Percentiles rank a stretch among this genome's conserved stretches.
Conservation (phyloP, 2,888 invertebrate species). For the Bunonema sp. region DNA sequence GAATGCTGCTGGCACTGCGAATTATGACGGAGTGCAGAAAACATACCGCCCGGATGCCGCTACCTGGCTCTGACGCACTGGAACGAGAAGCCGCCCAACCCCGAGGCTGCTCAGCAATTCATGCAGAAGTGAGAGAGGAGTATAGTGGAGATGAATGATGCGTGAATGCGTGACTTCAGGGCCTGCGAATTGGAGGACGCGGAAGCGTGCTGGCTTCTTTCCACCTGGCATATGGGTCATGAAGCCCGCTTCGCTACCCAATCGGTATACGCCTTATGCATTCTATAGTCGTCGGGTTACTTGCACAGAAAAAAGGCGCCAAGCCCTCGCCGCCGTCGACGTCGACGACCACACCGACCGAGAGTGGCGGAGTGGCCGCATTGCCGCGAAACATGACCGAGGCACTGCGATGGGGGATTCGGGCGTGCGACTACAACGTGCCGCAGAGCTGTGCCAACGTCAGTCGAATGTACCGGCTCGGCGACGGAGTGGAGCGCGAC, state of each 20-base stretch:
- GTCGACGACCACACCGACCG: too few species aligned
- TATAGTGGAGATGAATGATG: too few species aligned
- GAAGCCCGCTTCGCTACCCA: too few species aligned
- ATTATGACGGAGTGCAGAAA: too few species aligned
- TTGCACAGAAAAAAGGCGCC: too few species aligned
- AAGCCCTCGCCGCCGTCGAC: too few species aligned
- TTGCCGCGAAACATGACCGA: conserved; percentile 49
- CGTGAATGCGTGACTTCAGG: conserved; percentile 4
- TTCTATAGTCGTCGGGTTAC: too few species aligned
- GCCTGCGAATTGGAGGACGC: conserved; percentile 32
- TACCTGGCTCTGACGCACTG: not conserved
- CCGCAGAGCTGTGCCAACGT: conserved; percentile 77
- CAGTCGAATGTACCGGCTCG: conserved; percentile 47
- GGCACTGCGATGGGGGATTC: conserved; percentile 63
- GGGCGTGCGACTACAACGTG: conserved; percentile 69
- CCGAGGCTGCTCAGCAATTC: conserved; percentile 23
- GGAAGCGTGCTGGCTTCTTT: conserved; percentile 36
- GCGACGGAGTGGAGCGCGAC: conserved; percentile 34
- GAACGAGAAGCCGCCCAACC: conserved; percentile 22
- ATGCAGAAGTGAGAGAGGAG: conserved; percentile 25
- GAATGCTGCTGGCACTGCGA: too few species aligned
- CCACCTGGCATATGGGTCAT: conserved; percentile 39
- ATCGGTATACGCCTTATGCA: too few species aligned
- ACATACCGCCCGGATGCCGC: conserved; percentile 21
- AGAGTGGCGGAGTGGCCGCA: too few species aligned